phyloP scores from a whole-genome alignment of 2,113 vertebrate genomes.

The Stigmatopora argus region DNA sequence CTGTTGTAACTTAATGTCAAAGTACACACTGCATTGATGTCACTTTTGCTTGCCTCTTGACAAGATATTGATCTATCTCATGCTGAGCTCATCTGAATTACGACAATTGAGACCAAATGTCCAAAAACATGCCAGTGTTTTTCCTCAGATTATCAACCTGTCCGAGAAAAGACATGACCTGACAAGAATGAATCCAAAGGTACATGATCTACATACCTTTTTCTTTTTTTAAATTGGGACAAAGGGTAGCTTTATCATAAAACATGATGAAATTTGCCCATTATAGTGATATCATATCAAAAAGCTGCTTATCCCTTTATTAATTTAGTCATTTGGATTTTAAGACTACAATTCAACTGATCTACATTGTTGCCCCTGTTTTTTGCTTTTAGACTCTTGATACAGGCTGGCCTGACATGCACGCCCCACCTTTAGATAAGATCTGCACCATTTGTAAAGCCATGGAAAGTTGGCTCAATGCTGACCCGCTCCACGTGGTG shows the following conservation, averaged over 20 bases:
- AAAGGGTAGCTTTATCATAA: too few species aligned
- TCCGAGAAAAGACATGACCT: constrained; percentile 90
- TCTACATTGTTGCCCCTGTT: constrained; percentile 7
- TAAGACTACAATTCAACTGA: neutral
- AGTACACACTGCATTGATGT: constrained; percentile 20
- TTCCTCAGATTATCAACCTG: constrained; percentile 85
- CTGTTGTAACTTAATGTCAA: constrained; percentile 6
- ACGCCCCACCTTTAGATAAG: constrained; percentile 89
- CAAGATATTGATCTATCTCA: neutral
- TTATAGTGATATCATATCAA: too few species aligned
- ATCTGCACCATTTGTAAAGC: constrained; percentile 95
- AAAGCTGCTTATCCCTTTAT: neutral
- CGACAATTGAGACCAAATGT: neutral
- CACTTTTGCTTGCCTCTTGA: constrained; percentile 9
- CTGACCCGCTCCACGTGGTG: constrained; percentile 81
- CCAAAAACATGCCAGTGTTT: constrained; percentile 22
- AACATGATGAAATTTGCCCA: too few species aligned
- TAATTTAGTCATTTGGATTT: neutral
- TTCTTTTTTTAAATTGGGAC: too few species aligned
- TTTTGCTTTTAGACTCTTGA: constrained; percentile 79
- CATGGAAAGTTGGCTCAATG: constrained; percentile 93
- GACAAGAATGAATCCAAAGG: constrained; percentile 89
- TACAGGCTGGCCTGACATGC: constrained; percentile 91
- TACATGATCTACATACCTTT: constrained; percentile 43
- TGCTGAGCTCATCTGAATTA: constrained; percentile 7